Conservation (phyloP, 64 coral and sea anemone genomes). For the Stichodactyla helianthus region DNA sequence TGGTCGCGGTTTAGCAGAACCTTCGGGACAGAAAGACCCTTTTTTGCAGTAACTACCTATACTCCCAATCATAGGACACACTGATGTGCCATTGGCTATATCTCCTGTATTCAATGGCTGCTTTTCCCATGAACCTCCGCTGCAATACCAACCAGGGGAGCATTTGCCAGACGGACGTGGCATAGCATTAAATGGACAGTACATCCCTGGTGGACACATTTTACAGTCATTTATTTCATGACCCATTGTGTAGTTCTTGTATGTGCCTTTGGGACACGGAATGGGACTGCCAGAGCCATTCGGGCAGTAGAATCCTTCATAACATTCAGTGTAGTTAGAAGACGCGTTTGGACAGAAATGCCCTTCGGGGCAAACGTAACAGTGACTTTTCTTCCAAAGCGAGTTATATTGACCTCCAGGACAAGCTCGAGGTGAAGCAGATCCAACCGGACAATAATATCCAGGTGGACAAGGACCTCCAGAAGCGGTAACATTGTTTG, state of each 20-base stretch:
- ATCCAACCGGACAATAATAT: constrained; percentile 70
- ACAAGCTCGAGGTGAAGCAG: constrained; percentile 67
- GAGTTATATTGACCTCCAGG: constrained; percentile 80
- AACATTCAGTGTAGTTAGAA: constrained; percentile 63
- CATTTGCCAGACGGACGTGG: constrained; percentile 66
- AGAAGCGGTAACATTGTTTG: constrained; percentile 62
- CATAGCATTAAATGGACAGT: constrained; percentile 68
- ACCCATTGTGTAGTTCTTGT: constrained; percentile 88
- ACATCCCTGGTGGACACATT: constrained; percentile 85
- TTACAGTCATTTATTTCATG: constrained; percentile 68
- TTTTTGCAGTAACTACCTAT: constrained; percentile 95
- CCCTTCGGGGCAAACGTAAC: constrained; percentile 69
- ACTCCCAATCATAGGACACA: constrained; percentile 87
- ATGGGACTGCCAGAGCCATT: constrained; percentile 63
- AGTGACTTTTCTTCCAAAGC: constrained; percentile 69
- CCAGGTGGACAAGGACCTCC: constrained; percentile 93
- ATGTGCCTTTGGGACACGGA: constrained; percentile 84
- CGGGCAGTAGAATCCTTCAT: constrained; percentile 75
- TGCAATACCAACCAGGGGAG: constrained; percentile 85
- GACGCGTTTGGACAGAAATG: constrained; percentile 98
- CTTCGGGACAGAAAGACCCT: constrained; percentile 83
- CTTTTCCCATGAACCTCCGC: constrained; percentile 93
- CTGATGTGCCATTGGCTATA: constrained; percentile 71
- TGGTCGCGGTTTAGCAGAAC: constrained; percentile 74
- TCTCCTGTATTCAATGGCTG: constrained; percentile 59